Conservation (phyloP, 1,140 invertebrate species). For the Cephus cinctus region DNA sequence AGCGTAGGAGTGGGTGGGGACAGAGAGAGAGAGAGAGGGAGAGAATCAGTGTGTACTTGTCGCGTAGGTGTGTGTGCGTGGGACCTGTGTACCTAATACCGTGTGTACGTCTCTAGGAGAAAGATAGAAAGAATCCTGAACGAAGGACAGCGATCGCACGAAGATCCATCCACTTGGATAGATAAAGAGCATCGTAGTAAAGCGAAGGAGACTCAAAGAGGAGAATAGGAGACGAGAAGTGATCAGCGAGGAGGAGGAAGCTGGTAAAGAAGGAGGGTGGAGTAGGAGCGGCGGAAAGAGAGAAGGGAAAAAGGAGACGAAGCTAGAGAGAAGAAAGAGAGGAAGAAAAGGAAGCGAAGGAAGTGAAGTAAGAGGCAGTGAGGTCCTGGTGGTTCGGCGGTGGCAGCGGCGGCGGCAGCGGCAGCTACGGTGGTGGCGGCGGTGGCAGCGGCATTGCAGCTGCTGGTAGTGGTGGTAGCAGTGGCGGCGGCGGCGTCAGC, state of each 20-base stretch:
- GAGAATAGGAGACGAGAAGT: no score
- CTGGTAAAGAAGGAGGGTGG: conserved; percentile 9
- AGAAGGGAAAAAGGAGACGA: conserved; percentile 24
- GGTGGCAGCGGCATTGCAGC: conserved; percentile 2
- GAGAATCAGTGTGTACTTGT: no score
- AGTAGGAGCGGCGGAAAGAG: conserved; percentile 8
- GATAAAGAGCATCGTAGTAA: no score
- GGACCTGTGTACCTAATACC: no score
- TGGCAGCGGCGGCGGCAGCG: conserved; percentile 10
- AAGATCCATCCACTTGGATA: no score
- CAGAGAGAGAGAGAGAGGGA: conserved; percentile 4
- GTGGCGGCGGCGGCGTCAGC: not conserved
- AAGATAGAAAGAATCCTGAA: no score
- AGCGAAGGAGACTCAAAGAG: no score
- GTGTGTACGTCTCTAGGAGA: no score
- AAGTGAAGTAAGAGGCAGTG: not conserved
- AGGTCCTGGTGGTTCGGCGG: conserved; percentile 8
- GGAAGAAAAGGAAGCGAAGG: not conserved
- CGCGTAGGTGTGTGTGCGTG: no score
- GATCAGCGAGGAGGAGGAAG: conserved; percentile 1
- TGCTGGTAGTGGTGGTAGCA: conserved; percentile 4
- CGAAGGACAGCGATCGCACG: no score
- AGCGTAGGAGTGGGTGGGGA: not conserved
- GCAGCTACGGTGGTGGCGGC: not conserved
- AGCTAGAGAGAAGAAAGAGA: conserved; percentile 8